Percentiles rank a stretch among this genome's conserved stretches.
phyloP scores from a whole-genome alignment of 2,113 vertebrate species.

The Hiodon tergisus region DNA sequence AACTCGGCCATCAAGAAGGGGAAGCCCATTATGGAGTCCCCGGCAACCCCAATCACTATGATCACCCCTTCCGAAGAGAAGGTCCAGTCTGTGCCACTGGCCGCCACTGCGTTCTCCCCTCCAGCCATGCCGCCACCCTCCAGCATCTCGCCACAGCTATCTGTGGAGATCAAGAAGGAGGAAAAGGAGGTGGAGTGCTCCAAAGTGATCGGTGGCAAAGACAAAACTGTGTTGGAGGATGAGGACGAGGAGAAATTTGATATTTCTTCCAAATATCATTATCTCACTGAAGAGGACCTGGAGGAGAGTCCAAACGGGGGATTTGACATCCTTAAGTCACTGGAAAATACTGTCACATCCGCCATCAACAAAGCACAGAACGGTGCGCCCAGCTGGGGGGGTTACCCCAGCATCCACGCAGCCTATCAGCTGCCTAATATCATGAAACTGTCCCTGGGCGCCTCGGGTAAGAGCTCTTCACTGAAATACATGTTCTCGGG shows the following conservation, averaged over 20 bases:
- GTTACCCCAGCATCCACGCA: slow-evolving; percentile 97
- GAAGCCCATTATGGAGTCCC: slow-evolving; percentile 77
- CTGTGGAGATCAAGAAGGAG: slow-evolving; percentile 81
- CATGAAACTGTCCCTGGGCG: slow-evolving; percentile 78
- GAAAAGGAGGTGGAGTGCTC: slow-evolving; percentile 69
- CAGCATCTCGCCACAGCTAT: slow-evolving; percentile 69
- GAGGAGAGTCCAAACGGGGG: slow-evolving; percentile 92
- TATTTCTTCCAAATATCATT: slow-evolving; percentile 84
- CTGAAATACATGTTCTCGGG: slow-evolving; percentile 76
- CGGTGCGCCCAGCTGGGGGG: slow-evolving; percentile 92
- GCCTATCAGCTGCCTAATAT: slow-evolving; percentile 95
- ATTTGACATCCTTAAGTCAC: slow-evolving; percentile 91
- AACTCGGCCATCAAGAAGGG: slow-evolving; percentile 84
- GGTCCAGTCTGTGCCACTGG: slow-evolving; percentile 83
- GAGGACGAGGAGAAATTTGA: slow-evolving; percentile 78
- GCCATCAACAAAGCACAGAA: slow-evolving; percentile 98
- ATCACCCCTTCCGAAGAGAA: slow-evolving; percentile 74
- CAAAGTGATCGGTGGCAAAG: slow-evolving; percentile 65
- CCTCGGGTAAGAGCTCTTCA: slow-evolving; percentile 70
- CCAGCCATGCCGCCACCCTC: slow-evolving; percentile 59
- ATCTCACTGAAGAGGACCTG: slow-evolving; percentile 94
- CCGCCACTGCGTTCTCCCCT: slow-evolving; percentile 80
- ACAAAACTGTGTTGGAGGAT: slow-evolving; percentile 64
- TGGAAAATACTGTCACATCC: slow-evolving; percentile 94
- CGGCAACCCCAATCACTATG: slow-evolving; percentile 55